These are phyloP conservation scores for Nephila pilipes DNA, from an alignment of 1,140 invertebrate species.

Conservation along the genomic window DNA sequence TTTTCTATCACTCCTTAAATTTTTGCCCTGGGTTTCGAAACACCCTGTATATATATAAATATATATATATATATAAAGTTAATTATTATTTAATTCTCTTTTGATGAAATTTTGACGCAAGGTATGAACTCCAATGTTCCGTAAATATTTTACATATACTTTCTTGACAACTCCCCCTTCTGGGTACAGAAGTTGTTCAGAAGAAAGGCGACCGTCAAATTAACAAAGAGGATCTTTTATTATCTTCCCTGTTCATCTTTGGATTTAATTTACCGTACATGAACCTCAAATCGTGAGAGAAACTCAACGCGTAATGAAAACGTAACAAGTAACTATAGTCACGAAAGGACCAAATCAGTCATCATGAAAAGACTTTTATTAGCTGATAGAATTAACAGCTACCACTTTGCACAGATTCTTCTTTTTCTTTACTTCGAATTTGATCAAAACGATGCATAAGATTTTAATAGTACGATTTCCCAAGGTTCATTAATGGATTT, in stretches of 20 bases:
- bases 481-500: background rate
- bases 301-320: background rate
- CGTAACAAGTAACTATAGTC: background rate
- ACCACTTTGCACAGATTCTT: background rate
- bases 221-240: background rate
- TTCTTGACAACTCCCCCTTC: background rate
- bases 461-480: background rate
- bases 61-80: too few relatives aligned
- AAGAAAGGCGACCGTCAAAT: background rate
- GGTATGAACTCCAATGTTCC: too few relatives aligned
- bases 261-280: background rate
- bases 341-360: conserved; percentile 26
- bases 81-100: too few relatives aligned
- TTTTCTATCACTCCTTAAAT: too few relatives aligned
- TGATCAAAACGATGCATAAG: too few relatives aligned
- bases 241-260: background rate
- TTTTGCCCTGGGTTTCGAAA: too few relatives aligned
- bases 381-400: conserved; percentile 27
- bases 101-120: too few relatives aligned
- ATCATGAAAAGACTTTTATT: conserved; percentile 1
- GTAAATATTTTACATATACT: too few relatives aligned
- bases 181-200: background rate
- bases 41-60: too few relatives aligned
- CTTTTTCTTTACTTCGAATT: too few relatives aligned
- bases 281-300: background rate